These are phyloP conservation scores for Coracias cyanogaster DNA, from an alignment of 2,797 vertebrate species.

Conservation along the genomic window DNA sequence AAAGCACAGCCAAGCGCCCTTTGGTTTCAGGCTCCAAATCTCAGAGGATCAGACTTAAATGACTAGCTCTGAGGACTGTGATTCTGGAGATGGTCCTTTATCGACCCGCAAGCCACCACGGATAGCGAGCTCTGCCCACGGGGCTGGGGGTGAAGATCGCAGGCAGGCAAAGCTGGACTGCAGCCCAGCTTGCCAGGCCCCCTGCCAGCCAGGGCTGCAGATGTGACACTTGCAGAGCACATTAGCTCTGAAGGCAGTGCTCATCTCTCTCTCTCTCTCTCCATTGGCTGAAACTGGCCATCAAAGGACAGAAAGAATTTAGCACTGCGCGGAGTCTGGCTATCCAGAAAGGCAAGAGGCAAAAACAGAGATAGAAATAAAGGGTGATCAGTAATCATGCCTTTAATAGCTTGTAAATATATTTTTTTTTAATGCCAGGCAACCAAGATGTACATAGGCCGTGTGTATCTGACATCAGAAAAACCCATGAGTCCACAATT, in stretches of 20 bases:
- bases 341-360: not conserved
- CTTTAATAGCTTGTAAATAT: slow-evolving; percentile 67
- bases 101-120: rapidly evolving
- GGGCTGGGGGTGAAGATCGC: not conserved
- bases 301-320: not conserved
- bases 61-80: rapidly evolving
- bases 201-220: not conserved
- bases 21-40: not conserved
- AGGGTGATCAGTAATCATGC: slow-evolving; percentile 52
- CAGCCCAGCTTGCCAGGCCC: not conserved
- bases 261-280: not conserved
- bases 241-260: not conserved
- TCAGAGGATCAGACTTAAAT: not conserved
- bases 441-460: slow-evolving; percentile 62
- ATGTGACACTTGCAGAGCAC: not conserved
- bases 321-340: not conserved
- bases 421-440: slow-evolving; percentile 49
- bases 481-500: not conserved
- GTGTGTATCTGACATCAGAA: slow-evolving; percentile 58
- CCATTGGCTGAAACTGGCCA: not conserved
- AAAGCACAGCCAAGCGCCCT: not conserved
- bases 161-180: not conserved
- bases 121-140: rapidly evolving
- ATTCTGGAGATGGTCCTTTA: not conserved
- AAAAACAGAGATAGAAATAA: not conserved